These are phyloP conservation scores for Eupithecia subumbrata DNA, from an alignment of 2,888 invertebrate genomes.

Conservation along the genomic window DNA sequence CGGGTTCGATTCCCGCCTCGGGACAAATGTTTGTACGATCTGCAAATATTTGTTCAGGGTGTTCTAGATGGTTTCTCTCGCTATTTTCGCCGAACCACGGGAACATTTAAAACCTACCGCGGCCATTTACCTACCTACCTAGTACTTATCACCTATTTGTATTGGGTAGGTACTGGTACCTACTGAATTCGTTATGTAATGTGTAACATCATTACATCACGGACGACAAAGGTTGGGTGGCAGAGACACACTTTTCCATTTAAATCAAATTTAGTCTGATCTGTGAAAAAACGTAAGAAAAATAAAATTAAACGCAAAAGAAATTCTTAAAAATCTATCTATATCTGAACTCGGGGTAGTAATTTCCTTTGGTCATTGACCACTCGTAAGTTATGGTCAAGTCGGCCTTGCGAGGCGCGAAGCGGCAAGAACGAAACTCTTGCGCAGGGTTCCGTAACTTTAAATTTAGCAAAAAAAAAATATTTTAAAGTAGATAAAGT, in stretches of 20 bases:
- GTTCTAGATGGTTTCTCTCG: no score
- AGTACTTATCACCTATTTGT: no score
- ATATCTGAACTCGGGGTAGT: conserved; percentile 10
- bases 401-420: conserved; percentile 26
- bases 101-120: no score
- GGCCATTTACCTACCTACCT: no score
- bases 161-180: not conserved
- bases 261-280: not conserved
- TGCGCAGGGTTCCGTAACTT: not conserved
- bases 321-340: conserved; percentile 1
- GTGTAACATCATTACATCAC: not conserved
- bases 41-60: no score
- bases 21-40: no score
- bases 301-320: not conserved
- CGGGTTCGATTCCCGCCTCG: no score
- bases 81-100: no score
- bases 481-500: no score
- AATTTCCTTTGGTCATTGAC: conserved; percentile 33
- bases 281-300: not conserved
- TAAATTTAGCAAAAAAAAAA: not conserved
- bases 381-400: conserved; percentile 26
- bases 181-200: not conserved
- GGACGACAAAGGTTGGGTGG: not conserved
- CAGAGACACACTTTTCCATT: not conserved
- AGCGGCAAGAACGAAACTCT: not conserved